Evolutionary conservation across 64 coral and sea anemone species (phyloP).

Genomic region (Actinia equina): DNA sequence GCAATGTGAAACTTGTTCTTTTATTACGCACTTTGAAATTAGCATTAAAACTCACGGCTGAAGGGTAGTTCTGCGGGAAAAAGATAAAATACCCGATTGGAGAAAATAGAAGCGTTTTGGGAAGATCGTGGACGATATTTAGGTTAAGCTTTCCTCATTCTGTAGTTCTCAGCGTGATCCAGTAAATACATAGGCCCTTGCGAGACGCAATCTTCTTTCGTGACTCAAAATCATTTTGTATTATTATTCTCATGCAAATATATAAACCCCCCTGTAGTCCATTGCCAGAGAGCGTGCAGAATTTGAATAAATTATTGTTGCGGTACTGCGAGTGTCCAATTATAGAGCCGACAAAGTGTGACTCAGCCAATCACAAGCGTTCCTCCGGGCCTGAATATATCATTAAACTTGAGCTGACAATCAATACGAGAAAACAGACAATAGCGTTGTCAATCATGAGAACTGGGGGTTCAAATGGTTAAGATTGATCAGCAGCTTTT

Average conservation of each 20-base stretch:
- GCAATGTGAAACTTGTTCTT: not conserved
- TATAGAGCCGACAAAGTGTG: not conserved
- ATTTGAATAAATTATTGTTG: constrained; percentile 23
- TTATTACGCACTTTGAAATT: constrained; percentile 3
- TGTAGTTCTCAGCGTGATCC: not conserved
- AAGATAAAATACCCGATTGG: not conserved
- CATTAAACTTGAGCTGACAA: constrained; percentile 23
- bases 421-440: constrained; percentile 32
- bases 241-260: constrained; percentile 25
- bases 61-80: not conserved
- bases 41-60: constrained; percentile 23
- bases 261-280: not conserved
- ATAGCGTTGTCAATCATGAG: not conserved
- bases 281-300: constrained; percentile 15
- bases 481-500: constrained; percentile 23
- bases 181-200: not conserved
- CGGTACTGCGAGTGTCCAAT: not conserved
- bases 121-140: not conserved
- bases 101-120: not conserved
- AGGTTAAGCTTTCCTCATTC: not conserved
- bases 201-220: not conserved
- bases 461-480: not conserved
- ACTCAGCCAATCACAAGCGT: constrained; percentile 2
- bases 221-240: not conserved
- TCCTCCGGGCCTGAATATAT: not conserved